Percentiles rank a stretch among this genome's conserved stretches.
Conservation (phyloP, 2,888 invertebrate species). For the Yponomeuta cagnagella region DNA sequence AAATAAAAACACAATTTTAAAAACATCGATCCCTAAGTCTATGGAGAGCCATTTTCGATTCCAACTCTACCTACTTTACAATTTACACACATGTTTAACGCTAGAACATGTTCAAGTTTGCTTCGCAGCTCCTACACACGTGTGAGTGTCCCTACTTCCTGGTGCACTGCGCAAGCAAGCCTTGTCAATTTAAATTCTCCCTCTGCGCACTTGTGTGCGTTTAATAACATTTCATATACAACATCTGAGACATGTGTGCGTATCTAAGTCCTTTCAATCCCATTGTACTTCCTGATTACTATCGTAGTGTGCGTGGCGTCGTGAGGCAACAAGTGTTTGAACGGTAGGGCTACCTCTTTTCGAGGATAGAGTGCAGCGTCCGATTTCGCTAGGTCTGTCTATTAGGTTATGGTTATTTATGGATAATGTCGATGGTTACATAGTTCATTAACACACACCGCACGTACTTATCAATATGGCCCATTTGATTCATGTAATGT, state of each 20-base stretch:
- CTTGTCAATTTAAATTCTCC: conserved; percentile 70
- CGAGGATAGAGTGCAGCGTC: conserved; percentile 73
- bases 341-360: conserved; percentile 72
- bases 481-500: neutral
- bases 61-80: conserved; percentile 40
- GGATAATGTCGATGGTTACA: neutral
- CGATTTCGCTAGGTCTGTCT: conserved; percentile 61
- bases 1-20: too few relatives aligned
- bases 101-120: conserved; percentile 23
- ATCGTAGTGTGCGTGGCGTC: conserved; percentile 41
- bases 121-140: conserved; percentile 51
- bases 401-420: neutral
- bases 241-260: conserved; percentile 46
- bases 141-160: conserved; percentile 70
- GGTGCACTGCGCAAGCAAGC: conserved; percentile 58
- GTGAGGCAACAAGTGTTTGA: conserved; percentile 75
- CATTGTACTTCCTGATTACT: conserved; percentile 73
- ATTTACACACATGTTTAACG: conserved; percentile 1
- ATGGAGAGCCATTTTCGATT: too few relatives aligned
- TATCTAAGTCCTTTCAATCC: conserved; percentile 65
- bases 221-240: conserved; percentile 67
- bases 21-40: too few relatives aligned
- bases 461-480: conserved; percentile 13
- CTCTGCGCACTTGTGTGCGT: conserved; percentile 69
- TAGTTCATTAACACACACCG: too few relatives aligned